These are phyloP conservation scores for Liasis olivaceus DNA, from an alignment of 2,797 vertebrate genomes.

Conservation along the genomic window DNA sequence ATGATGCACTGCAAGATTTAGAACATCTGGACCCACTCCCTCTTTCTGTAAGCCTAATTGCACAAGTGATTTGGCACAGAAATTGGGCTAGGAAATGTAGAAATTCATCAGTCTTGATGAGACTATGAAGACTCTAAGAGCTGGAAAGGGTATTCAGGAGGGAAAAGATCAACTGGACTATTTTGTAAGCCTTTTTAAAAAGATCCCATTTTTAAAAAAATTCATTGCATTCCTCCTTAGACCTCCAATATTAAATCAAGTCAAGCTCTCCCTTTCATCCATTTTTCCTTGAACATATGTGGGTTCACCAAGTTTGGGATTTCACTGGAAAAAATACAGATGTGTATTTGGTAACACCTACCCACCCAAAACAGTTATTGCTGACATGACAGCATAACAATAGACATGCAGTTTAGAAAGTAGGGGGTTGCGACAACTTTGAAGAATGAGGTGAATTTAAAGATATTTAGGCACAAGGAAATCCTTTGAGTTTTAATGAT, in stretches of 20 bases:
- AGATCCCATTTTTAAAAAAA: background rate
- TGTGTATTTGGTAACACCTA: background rate
- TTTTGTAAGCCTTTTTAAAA: background rate
- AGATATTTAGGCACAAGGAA: conserved; percentile 13
- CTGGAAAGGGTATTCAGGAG: too few relatives aligned
- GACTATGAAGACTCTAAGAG: background rate
- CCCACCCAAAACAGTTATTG: conserved; percentile 13
- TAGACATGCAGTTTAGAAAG: conserved; percentile 5
- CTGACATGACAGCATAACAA: conserved; percentile 22
- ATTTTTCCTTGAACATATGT: conserved; percentile 12
- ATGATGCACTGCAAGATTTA: background rate
- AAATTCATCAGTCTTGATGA: background rate
- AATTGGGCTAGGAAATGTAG: background rate
- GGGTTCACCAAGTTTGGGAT: background rate
- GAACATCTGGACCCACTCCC: background rate
- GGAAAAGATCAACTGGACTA: background rate
- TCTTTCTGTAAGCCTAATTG: background rate
- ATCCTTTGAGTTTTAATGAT: background rate
- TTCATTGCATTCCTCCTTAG: background rate
- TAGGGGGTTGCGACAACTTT: conserved; percentile 21
- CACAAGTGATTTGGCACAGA: background rate
- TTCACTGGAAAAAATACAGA: background rate
- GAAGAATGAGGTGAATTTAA: conserved; percentile 44
- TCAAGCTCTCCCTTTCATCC: conserved; percentile 14
- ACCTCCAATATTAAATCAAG: conserved; percentile 45